Evolutionary conservation across 2,888 invertebrate species (phyloP).

Genomic region (Latrodectus hesperus): DNA sequence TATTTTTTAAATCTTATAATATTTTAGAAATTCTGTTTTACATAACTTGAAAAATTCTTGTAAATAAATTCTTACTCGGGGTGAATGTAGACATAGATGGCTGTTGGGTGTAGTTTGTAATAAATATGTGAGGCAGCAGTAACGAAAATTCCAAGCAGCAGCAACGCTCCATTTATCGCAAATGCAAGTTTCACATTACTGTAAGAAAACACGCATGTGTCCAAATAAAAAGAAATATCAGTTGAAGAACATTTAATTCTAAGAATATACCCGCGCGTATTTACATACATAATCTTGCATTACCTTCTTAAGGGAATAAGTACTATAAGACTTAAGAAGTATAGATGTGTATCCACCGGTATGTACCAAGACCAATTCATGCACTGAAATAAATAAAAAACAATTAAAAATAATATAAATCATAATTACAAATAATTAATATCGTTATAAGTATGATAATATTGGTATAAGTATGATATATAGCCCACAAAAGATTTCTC

Average conservation of each 20-base stretch:
- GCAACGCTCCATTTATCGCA: conserved; percentile 16
- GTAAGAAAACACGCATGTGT: neutral
- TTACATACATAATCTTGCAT: neutral
- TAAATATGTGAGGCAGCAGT: conserved; percentile 33
- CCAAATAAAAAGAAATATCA: neutral
- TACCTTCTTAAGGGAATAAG: conserved; percentile 59
- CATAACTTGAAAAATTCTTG: no score
- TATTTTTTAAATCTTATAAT: no score
- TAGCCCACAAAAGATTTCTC: no score
- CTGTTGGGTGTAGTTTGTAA: conserved; percentile 28
- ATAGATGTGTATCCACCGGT: conserved; percentile 56
- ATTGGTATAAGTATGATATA: no score
- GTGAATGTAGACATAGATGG: conserved; percentile 22
- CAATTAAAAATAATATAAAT: neutral
- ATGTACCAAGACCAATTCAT: conserved; percentile 60
- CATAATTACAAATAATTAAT: no score
- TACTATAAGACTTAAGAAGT: conserved; percentile 38
- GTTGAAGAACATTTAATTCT: neutral
- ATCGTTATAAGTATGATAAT: no score
- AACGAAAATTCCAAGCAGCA: conserved; percentile 6
- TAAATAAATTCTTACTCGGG: conserved; percentile 32
- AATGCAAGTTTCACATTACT: conserved; percentile 47
- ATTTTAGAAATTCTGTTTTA: no score
- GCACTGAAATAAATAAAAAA: conserved; percentile 32
- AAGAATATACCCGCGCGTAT: no score